These are phyloP conservation scores for Cebus imitator DNA, from an alignment of 2,113 vertebrate species.

Conservation along the genomic window DNA sequence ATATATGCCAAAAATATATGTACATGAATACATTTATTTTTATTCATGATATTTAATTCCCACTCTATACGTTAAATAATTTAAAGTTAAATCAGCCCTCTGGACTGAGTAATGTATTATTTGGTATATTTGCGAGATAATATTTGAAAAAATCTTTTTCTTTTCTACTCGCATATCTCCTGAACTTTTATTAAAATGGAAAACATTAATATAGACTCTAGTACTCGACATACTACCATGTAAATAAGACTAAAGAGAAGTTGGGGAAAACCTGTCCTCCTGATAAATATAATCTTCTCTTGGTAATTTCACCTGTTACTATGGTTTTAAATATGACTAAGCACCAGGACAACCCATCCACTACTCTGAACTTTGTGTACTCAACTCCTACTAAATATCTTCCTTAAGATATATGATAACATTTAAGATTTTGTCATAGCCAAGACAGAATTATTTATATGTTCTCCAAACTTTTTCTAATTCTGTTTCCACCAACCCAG, in stretches of 20 bases:
- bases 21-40: background rate
- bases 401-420: background rate
- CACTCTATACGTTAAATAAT: background rate
- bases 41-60: background rate
- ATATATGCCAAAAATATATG: background rate
- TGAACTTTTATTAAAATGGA: background rate
- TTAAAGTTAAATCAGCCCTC: background rate
- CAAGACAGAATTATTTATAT: background rate
- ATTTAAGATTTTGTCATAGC: background rate
- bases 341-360: background rate
- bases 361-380: background rate
- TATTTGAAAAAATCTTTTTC: background rate
- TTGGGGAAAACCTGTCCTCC: fast-evolving
- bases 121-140: background rate
- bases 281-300: background rate
- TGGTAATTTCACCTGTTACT: background rate
- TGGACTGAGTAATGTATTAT: background rate
- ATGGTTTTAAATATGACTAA: background rate
- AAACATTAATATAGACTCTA: background rate
- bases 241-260: background rate
- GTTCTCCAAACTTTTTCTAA: background rate
- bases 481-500: background rate
- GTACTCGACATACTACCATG: background rate
- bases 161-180: background rate
- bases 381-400: background rate